phyloP scores from a whole-genome alignment of 2,113 vertebrate species.

The Vanacampus margaritifer region DNA sequence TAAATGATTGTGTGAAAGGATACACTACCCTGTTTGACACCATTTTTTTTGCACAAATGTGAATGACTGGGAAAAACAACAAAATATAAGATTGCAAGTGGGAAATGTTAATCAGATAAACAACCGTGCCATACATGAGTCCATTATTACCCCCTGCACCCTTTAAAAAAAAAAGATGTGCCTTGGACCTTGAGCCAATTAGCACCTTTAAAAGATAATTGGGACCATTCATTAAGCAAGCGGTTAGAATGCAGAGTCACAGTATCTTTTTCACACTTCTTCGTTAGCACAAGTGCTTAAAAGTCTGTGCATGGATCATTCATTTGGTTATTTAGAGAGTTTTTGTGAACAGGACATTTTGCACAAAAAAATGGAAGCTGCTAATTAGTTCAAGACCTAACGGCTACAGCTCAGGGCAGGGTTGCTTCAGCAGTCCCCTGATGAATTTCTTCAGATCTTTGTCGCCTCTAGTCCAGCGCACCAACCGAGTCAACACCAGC shows the following conservation, averaged over 20 bases:
- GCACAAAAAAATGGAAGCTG: background rate
- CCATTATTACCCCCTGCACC: background rate
- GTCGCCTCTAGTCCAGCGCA: slow-evolving; percentile 69
- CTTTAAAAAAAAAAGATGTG: background rate
- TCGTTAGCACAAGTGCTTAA: background rate
- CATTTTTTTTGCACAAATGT: background rate
- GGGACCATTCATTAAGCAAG: slow-evolving; percentile 10
- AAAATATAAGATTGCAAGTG: background rate
- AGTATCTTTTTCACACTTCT: background rate
- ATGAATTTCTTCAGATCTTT: slow-evolving; percentile 76
- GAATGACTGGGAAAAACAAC: background rate
- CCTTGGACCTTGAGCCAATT: background rate
- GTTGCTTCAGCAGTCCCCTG: slow-evolving; percentile 63
- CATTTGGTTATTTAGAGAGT: background rate
- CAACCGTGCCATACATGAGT: background rate
- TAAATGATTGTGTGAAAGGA: background rate
- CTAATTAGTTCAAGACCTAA: too few relatives aligned
- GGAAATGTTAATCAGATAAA: background rate
- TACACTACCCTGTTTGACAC: background rate
- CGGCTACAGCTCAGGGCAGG: slow-evolving; percentile 55
- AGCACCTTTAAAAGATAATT: slow-evolving; percentile 7
- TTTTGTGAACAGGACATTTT: background rate
- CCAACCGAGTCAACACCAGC: slow-evolving; percentile 67
- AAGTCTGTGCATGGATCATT: background rate
- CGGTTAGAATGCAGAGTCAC: slow-evolving; percentile 4